Evolutionary conservation across 2,888 invertebrate genomes (phyloP).

Genomic region (Dioctria rufipes): DNA sequence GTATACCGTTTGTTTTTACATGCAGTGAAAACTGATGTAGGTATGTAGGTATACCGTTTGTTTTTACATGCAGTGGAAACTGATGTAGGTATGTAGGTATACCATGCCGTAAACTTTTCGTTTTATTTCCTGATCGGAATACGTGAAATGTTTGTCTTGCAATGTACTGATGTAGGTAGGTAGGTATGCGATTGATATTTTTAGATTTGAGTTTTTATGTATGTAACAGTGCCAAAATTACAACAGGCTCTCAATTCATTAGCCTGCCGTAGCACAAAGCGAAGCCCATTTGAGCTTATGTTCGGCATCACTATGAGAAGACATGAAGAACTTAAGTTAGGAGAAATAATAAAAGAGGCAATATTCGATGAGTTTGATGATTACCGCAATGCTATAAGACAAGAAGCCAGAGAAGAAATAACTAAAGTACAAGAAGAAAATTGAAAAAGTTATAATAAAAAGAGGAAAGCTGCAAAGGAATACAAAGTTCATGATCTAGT

Average conservation of each 20-base stretch:
- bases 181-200: no score
- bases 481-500: slow-evolving; percentile 20
- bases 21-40: no score
- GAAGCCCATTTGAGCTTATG: not conserved
- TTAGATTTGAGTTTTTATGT: no score
- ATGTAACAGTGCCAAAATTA: not conserved
- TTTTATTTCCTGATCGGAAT: no score
- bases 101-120: no score
- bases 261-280: not conserved
- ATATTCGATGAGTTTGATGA: not conserved
- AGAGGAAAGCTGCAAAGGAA: not conserved
- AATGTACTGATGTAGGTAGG: no score
- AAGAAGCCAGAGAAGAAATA: slow-evolving; percentile 58
- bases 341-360: slow-evolving; percentile 17
- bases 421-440: slow-evolving; percentile 25
- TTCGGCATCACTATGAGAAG: slow-evolving; percentile 39
- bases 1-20: no score
- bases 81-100: no score
- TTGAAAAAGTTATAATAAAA: not conserved
- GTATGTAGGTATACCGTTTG: no score
- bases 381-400: not conserved
- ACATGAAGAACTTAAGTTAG: not conserved
- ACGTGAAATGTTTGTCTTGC: no score
- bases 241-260: not conserved
- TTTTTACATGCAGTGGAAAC: no score